Conservation (phyloP, 2,797 vertebrate species). For the Xenopus petersii region DNA sequence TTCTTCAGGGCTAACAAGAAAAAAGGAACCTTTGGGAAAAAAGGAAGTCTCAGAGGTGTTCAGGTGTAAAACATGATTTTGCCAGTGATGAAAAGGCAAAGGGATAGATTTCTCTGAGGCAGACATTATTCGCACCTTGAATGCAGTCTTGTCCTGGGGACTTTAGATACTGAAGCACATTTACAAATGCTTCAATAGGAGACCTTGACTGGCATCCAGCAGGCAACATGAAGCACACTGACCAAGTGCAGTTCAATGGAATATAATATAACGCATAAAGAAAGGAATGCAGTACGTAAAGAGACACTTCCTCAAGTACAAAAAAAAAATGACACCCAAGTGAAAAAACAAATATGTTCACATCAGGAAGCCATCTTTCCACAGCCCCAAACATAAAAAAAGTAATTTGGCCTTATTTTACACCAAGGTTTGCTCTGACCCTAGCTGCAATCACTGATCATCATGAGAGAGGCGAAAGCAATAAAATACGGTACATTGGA, state of each 20-base stretch:
- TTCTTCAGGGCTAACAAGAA: slow-evolving; percentile 43
- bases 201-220: slow-evolving; percentile 19
- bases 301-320: too few relatives aligned
- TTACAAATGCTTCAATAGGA: slow-evolving; percentile 28
- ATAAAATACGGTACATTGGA: too few relatives aligned
- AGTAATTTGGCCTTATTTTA: too few relatives aligned
- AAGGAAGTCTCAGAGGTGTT: slow-evolving; percentile 47
- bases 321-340: background rate
- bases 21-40: slow-evolving; percentile 32
- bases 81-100: slow-evolving; percentile 45
- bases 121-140: slow-evolving; percentile 47
- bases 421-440: too few relatives aligned
- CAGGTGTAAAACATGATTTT: slow-evolving; percentile 45
- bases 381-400: too few relatives aligned
- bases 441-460: too few relatives aligned
- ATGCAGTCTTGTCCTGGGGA: slow-evolving; percentile 39
- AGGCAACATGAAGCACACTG: background rate
- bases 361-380: too few relatives aligned
- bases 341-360: background rate
- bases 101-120: slow-evolving; percentile 35
- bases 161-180: slow-evolving; percentile 15
- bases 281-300: background rate
- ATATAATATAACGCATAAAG: slow-evolving; percentile 10
- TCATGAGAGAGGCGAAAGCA: too few relatives aligned
- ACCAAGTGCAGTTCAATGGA: background rate